phyloP scores from a whole-genome alignment of 2,113 vertebrate genomes.

The Amazona vittata region DNA sequence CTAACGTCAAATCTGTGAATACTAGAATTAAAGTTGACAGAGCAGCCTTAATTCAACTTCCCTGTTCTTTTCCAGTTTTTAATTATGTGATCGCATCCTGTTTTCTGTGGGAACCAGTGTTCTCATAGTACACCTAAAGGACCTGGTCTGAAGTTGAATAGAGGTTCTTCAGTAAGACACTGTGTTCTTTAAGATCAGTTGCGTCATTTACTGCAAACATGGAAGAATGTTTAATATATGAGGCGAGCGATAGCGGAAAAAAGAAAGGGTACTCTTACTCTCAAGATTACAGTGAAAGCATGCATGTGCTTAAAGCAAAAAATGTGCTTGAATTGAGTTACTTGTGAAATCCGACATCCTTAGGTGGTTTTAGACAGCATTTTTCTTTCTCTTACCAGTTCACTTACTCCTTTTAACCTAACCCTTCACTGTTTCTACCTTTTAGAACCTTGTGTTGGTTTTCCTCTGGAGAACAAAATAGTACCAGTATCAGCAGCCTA shows the following conservation, averaged over 20 bases:
- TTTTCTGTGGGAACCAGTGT: background rate
- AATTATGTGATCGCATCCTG: background rate
- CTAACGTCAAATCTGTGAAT: background rate
- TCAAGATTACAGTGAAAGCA: background rate
- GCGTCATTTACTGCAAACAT: background rate
- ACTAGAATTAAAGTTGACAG: background rate
- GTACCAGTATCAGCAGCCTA: background rate
- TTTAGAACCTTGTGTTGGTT: background rate
- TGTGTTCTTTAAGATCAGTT: background rate
- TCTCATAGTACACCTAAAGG: background rate
- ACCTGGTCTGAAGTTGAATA: background rate
- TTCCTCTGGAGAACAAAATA: background rate
- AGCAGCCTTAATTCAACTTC: background rate
- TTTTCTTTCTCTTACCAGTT: background rate
- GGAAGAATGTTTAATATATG: background rate
- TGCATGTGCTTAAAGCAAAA: background rate
- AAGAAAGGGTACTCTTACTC: conserved; percentile 5
- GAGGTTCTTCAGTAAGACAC: background rate
- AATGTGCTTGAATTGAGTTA: background rate
- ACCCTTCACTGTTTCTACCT: background rate
- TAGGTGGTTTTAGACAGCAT: background rate
- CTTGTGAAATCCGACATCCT: conserved; percentile 12
- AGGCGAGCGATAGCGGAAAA: background rate
- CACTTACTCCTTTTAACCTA: background rate
- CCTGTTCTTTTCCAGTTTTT: background rate